Evolutionary conservation across 2,888 invertebrate species (phyloP).

Genomic region (Leucophenga montana): DNA sequence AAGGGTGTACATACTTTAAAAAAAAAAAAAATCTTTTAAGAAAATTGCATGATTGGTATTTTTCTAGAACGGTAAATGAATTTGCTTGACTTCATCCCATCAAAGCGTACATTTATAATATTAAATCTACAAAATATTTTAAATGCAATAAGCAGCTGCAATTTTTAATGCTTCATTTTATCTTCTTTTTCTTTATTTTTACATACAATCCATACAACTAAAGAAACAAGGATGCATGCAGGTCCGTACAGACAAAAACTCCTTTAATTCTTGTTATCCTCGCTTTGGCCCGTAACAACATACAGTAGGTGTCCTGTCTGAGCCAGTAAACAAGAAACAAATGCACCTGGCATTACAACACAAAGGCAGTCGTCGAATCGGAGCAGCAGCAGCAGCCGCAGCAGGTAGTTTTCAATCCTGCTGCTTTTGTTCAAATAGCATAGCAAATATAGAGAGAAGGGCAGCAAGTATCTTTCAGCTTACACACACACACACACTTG

Average conservation of each 20-base stretch:
- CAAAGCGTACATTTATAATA: constrained; percentile 16
- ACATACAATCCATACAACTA: no score
- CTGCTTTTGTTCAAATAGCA: constrained; percentile 44
- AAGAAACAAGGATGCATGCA: no score
- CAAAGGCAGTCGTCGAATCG: constrained; percentile 13
- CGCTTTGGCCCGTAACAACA: constrained; percentile 1
- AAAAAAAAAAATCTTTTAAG: not conserved
- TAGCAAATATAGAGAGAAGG: constrained; percentile 47
- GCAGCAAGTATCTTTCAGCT: constrained; percentile 20
- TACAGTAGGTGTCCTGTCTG: constrained; percentile 1
- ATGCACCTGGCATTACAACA: constrained; percentile 53
- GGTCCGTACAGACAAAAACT: not conserved
- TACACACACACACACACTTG: constrained; percentile 19
- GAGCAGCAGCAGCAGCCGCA: constrained; percentile 16
- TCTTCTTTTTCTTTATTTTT: no score
- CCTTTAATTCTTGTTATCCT: constrained; percentile 35
- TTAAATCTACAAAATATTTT: not conserved
- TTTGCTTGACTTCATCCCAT: no score
- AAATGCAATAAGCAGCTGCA: constrained; percentile 54
- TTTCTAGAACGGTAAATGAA: not conserved
- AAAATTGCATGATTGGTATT: constrained; percentile 30
- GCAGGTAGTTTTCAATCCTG: constrained; percentile 51
- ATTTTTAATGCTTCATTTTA: no score
- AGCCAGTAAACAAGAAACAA: constrained; percentile 35
- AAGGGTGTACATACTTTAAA: not conserved